Evolutionary conservation across 37 sponge, comb jelly and placozoan genomes (phyloP).

Genomic region (Bolinopsis microptera): DNA sequence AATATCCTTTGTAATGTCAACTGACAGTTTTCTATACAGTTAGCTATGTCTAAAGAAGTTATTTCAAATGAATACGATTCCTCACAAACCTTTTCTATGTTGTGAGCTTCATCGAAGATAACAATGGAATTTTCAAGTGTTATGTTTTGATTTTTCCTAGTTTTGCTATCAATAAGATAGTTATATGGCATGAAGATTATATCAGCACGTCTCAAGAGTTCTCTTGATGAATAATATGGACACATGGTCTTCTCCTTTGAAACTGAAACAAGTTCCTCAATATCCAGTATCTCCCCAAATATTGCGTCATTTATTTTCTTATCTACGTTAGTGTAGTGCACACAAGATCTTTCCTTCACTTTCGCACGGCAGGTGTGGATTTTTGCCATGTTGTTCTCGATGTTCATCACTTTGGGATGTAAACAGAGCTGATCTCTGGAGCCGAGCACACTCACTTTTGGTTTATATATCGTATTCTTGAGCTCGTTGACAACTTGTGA

Average conservation of each 20-base stretch:
- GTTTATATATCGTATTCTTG: conserved; percentile 85
- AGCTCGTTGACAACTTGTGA: conserved; percentile 91
- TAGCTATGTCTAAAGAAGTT: conserved; percentile 79
- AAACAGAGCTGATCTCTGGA: conserved; percentile 96
- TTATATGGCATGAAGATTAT: conserved; percentile 98
- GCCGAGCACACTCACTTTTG: conserved; percentile 86
- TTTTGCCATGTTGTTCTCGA: conserved; percentile 67
- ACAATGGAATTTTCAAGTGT: conserved; percentile 79
- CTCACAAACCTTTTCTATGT: conserved; percentile 88
- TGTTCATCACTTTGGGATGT: conserved; percentile 78
- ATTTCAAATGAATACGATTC: conserved; percentile 92
- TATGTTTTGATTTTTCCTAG: conserved; percentile 77
- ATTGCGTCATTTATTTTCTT: conserved; percentile 2
- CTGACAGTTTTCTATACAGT: conserved; percentile 76
- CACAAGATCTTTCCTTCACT: conserved; percentile 75
- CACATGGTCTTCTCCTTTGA: conserved; percentile 61
- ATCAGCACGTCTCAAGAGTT: conserved; percentile 82
- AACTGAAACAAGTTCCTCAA: conserved; percentile 81
- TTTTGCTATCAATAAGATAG: conserved; percentile 91
- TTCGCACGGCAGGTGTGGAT: conserved; percentile 87
- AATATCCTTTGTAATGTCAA: conserved; percentile 3
- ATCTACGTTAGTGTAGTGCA: conserved; percentile 75
- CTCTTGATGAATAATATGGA: conserved; percentile 67
- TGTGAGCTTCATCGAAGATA: conserved; percentile 83
- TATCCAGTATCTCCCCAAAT: conserved; percentile 72